These are phyloP conservation scores for Thaumetopoea pityocampa DNA, from an alignment of 1,140 invertebrate species.

Conservation along the genomic window DNA sequence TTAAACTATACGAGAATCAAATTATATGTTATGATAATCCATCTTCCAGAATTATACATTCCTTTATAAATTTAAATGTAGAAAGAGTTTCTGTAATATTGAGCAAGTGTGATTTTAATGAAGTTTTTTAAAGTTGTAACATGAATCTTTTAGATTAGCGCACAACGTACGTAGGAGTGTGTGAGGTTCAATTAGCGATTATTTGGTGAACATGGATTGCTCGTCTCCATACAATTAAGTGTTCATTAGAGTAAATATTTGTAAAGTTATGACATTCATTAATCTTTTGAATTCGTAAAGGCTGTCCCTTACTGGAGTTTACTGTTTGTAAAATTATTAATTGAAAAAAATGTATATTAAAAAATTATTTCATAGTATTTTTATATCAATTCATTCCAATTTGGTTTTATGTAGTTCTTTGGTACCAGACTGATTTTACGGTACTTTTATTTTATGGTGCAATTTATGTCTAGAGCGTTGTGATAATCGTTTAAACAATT, in stretches of 20 bases:
- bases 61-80: slow-evolving; percentile 49
- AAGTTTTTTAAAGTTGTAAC: slow-evolving; percentile 58
- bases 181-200: slow-evolving; percentile 61
- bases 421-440: slow-evolving; percentile 75
- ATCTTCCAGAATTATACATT: slow-evolving; percentile 67
- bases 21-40: slow-evolving; percentile 31
- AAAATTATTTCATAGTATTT: slow-evolving; percentile 75
- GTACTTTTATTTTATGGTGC: slow-evolving; percentile 76
- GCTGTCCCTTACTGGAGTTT: slow-evolving; percentile 60
- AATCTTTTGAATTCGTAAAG: slow-evolving; percentile 57
- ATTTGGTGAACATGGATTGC: slow-evolving; percentile 41
- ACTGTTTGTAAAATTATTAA: slow-evolving; percentile 56
- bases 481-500: slow-evolving; percentile 75
- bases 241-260: slow-evolving; percentile 70
- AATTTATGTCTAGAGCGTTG: slow-evolving; percentile 75
- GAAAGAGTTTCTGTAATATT: slow-evolving; percentile 28
- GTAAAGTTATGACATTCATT: slow-evolving; percentile 62
- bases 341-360: slow-evolving; percentile 61
- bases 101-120: slow-evolving; percentile 52
- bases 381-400: slow-evolving; percentile 74
- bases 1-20: slow-evolving; percentile 28
- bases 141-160: slow-evolving; percentile 45
- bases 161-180: slow-evolving; percentile 34
- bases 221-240: slow-evolving; percentile 66
- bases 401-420: slow-evolving; percentile 62